Base-by-base conservation (phyloP, 2,797 vertebrate species). In the Epinephelus awoara region DNA sequence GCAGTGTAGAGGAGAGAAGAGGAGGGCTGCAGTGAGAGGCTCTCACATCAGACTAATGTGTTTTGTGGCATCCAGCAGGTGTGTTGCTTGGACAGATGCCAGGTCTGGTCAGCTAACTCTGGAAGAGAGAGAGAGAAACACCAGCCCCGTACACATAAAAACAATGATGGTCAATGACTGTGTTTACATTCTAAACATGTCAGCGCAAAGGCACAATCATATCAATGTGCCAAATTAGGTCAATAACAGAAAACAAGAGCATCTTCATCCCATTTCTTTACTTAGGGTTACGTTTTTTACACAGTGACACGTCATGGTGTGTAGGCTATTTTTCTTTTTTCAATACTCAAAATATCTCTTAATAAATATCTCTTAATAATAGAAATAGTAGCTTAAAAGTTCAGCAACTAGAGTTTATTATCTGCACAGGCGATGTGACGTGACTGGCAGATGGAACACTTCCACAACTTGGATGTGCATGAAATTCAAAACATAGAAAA, bases 51-150 rank as follows among this genome's bases (percentile, higher is more conserved):
- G 51, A 78, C 83, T 89, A 79, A 86, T 90, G 85, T 80, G 82
- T 80, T 87, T 72, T 83, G 82, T 85, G 75, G 83, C 72, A 76
- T 79, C 88, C 83, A 90, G 83, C 89, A 91, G 92, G 86, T 90
- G 91, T 86, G 75, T 79, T 51, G 55, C 64, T 84, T 91, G 91
- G 92, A 91, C 67, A 21, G 25, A 34, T 1, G 85, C 83, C 89
- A 86, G 40, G 81, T 67, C 82, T 61, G 78, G 59, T 80, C 10
- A 15, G 23, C 51, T 25, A n/a, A 72, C n/a, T 72, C 55, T 23
- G 47, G n/a, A 21, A 55, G 51, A 65, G 47, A 21, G 61, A 69
- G 42, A 51, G 10, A 71, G 42, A 68, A 25, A 55, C 3, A 58
- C 15, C 7, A 23, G 19, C 27, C 6, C 14, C 19, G 21, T 3